A percentile compares a stretch with the other conserved stretches of the same genome.
Conservation (phyloP, 1,140 invertebrate species). For the Diprion similis region DNA sequence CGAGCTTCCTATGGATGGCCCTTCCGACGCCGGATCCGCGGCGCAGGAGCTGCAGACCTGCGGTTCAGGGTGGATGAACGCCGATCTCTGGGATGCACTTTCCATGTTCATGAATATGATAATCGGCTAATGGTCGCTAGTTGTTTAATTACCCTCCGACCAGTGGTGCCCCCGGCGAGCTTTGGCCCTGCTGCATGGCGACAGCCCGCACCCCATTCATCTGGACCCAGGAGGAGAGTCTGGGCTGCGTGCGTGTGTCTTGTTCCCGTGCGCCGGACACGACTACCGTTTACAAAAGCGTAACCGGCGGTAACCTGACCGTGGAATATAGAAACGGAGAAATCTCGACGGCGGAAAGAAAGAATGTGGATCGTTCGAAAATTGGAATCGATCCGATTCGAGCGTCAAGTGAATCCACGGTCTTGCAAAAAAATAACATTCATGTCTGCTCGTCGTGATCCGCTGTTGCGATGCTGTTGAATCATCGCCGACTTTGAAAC, state of each 20-base stretch:
- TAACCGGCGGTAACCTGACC: not conserved
- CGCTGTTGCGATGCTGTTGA: too few relatives aligned
- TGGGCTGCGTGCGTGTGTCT: slow-evolving; percentile 30
- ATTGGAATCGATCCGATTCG: too few relatives aligned
- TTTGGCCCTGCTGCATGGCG: slow-evolving; percentile 5
- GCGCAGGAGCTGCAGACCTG: not conserved
- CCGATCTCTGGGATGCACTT: slow-evolving; percentile 52
- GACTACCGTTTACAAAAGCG: slow-evolving; percentile 45
- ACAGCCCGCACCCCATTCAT: slow-evolving; percentile 32
- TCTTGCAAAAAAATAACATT: too few relatives aligned
- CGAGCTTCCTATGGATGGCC: not conserved
- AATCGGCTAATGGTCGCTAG: slow-evolving; percentile 60
- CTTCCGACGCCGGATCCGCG: too few relatives aligned
- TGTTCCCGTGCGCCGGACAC: slow-evolving; percentile 38
- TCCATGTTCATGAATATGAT: slow-evolving; percentile 63
- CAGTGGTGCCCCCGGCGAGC: not conserved
- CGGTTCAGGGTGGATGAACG: slow-evolving; percentile 3
- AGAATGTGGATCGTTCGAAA: too few relatives aligned
- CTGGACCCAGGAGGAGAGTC: slow-evolving; percentile 12
- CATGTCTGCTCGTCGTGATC: too few relatives aligned
- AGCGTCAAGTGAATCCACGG: too few relatives aligned
- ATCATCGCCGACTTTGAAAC: not conserved
- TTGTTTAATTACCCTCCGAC: slow-evolving; percentile 58
- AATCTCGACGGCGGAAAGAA: too few relatives aligned
- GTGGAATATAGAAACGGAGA: not conserved